phyloP scores from a whole-genome alignment of 2,113 vertebrate genomes.

The Crypturellus undulatus region DNA sequence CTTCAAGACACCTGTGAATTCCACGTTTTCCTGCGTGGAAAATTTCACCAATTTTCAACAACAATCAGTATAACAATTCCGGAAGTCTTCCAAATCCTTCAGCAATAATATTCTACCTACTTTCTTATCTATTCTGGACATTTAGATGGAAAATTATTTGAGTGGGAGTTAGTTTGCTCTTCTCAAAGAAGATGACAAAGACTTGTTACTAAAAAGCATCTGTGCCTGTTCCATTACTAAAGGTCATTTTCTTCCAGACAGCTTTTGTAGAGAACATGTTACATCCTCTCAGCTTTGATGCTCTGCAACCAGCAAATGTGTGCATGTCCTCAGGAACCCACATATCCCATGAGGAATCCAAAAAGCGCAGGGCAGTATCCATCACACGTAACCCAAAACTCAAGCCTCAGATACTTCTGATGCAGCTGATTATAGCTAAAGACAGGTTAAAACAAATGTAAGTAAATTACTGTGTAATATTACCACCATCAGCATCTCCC shows the following conservation, averaged over 20 bases:
- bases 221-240: conserved; percentile 53
- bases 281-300: neutral
- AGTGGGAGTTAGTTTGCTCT: conserved; percentile 38
- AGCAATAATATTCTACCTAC: conserved; percentile 9
- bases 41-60: neutral
- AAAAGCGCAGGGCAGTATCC: neutral
- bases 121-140: conserved; percentile 25
- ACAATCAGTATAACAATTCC: neutral
- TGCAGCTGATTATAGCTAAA: neutral
- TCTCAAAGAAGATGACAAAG: conserved; percentile 48
- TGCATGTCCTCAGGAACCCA: neutral
- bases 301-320: neutral
- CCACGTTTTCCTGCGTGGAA: neutral
- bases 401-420: neutral
- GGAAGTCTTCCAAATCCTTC: neutral
- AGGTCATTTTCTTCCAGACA: conserved; percentile 36
- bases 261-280: neutral
- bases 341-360: neutral
- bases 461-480: neutral
- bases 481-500: neutral
- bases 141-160: conserved; percentile 21
- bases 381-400: neutral
- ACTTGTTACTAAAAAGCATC: conserved; percentile 63
- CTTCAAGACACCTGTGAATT: neutral
- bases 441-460: neutral